phyloP scores from a whole-genome alignment of 2,888 invertebrate genomes.

The Theodoxus fluviatilis region DNA sequence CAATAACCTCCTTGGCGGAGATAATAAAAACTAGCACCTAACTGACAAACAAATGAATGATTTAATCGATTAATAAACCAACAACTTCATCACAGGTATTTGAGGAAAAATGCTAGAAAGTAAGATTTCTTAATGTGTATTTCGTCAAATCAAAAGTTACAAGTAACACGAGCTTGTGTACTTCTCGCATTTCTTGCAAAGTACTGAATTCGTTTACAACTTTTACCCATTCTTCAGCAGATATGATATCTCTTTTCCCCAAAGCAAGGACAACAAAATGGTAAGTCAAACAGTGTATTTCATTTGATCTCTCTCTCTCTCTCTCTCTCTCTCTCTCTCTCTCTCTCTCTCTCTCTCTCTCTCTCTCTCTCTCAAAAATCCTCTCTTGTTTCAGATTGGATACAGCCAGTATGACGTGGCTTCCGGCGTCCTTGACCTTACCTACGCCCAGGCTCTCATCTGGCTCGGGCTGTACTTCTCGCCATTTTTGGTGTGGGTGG shows the following conservation, averaged over 20 bases:
- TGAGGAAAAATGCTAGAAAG: slow-evolving; percentile 26
- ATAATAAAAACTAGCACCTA: too few relatives aligned
- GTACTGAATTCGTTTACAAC: too few relatives aligned
- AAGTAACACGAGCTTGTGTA: slow-evolving; percentile 1
- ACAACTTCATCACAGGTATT: too few relatives aligned
- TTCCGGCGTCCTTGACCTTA: slow-evolving; percentile 46
- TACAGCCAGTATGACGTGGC: slow-evolving; percentile 45
- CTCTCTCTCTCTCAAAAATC: neutral
- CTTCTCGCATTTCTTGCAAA: too few relatives aligned
- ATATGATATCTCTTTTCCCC: too few relatives aligned
- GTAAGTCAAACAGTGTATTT: too few relatives aligned
- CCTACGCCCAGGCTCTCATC: slow-evolving; percentile 51
- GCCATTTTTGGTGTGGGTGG: slow-evolving; percentile 46
- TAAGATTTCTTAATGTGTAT: neutral
- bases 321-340: neutral
- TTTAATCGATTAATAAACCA: too few relatives aligned
- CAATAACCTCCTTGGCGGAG: too few relatives aligned
- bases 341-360: neutral
- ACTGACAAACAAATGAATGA: too few relatives aligned
- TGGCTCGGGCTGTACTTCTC: slow-evolving; percentile 57
- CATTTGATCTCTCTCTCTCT: neutral
- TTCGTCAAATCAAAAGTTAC: neutral
- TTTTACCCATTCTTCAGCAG: too few relatives aligned
- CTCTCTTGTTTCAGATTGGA: slow-evolving; percentile 32
- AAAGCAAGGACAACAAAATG: too few relatives aligned